Base-by-base conservation (phyloP, 2,797 vertebrate species). In the Tadarida brasiliensis region DNA sequence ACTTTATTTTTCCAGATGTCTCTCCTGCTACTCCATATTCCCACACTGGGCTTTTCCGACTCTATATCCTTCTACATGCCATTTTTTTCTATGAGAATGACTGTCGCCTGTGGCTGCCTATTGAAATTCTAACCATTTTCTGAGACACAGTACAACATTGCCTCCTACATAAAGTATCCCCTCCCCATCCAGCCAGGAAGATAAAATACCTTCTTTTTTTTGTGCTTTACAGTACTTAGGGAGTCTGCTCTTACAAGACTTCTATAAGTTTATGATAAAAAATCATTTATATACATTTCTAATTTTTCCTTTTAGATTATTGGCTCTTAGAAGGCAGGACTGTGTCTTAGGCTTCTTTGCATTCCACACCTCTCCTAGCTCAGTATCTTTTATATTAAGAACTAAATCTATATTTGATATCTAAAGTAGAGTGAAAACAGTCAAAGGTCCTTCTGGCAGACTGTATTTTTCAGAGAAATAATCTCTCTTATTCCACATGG, bases 1-100 rank as follows among this genome's bases (percentile, higher is more conserved):
- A 92, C 26, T 91, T 83, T n/a, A 71, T 86, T 95, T 91, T 91
- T 68, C 30, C 17, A 80, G 67, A 63, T 5, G 61, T 80, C 68
- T 47, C 15, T 71, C 63, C 56, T 68, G 71, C 35, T 86, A 56
- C 24, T 81, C 59, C 15, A 1, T 76, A 65, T 70, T 82, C 28
- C n/a, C 74, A 76, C 44, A 76, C 9, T 87, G 33, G 71, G 47
- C 24, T 73, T 93, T 74, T 39, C 65, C 24, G 49, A 74, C 16
- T 47, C 59, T 0, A 8, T 54, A 88, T 39, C 49, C 49, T 94
- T 82, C 77, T 65, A 57, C 1, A 19, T 39, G 39, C 24, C 39
- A 78, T 44, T 88, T 81, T 78, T 86, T 47, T 74, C 26, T 70
- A 5, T 56, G 11, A 88, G 65, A 91, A 61, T 28, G 74, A 47